phyloP scores from a whole-genome alignment of 2,113 vertebrate species.

The Leuciscus idus region DNA sequence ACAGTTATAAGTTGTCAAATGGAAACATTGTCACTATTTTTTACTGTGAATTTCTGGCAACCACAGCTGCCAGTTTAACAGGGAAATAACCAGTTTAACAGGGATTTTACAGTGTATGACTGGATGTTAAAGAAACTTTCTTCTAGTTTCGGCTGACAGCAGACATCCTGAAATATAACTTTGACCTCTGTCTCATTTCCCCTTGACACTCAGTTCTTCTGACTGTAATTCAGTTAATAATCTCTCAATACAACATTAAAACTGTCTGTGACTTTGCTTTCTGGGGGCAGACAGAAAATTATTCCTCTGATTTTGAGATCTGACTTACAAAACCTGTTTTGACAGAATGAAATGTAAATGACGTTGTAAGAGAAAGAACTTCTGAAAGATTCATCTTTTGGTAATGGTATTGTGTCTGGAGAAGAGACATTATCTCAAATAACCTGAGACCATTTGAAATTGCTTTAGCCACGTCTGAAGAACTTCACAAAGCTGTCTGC shows the following conservation, averaged over 20 bases:
- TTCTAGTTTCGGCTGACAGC: not conserved
- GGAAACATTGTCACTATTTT: too few species aligned
- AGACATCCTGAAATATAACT: not conserved
- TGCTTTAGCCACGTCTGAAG: slow-evolving; percentile 59
- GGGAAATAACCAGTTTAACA: too few species aligned
- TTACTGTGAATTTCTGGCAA: too few species aligned
- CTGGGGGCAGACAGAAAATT: not conserved
- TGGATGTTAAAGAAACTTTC: not conserved
- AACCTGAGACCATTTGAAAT: slow-evolving; percentile 47
- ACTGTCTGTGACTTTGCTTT: not conserved
- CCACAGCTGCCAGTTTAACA: too few species aligned
- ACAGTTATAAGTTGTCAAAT: too few species aligned
- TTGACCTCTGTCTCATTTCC: not conserved
- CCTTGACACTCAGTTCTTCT: not conserved
- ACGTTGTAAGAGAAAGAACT: not conserved
- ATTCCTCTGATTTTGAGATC: slow-evolving; percentile 4
- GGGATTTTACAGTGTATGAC: not conserved
- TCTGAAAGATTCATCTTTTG: slow-evolving; percentile 27
- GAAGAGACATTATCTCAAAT: slow-evolving; percentile 32
- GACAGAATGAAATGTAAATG: slow-evolving; percentile 42
- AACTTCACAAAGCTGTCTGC: slow-evolving; percentile 61
- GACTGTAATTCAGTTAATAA: not conserved
- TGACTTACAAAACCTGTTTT: slow-evolving; percentile 42
- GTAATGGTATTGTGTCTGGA: slow-evolving; percentile 47
- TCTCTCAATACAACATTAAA: not conserved